Evolutionary conservation across 1,140 invertebrate genomes (phyloP).

Genomic region (Tetraneura akinire): DNA sequence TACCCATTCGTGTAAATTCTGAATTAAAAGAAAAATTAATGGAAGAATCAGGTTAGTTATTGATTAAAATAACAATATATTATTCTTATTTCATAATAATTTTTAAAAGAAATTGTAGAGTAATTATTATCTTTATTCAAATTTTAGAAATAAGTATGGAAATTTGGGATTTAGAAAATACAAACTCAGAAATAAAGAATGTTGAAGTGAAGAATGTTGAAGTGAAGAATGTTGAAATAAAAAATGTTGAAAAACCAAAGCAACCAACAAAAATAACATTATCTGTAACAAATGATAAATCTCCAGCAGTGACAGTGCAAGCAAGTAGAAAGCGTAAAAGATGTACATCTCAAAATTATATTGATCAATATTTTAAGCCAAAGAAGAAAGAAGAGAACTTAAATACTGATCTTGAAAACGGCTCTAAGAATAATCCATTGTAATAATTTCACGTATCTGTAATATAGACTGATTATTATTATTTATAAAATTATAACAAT

Average conservation of each 20-base stretch:
- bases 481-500: too few relatives aligned
- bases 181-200: background rate
- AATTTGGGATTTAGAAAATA: background rate
- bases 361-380: background rate
- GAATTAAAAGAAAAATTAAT: background rate
- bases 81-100: background rate
- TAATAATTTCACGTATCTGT: too few relatives aligned
- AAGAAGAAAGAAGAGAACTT: background rate
- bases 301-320: background rate
- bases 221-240: too few relatives aligned
- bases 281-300: background rate
- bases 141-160: background rate
- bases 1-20: background rate
- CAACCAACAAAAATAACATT: background rate
- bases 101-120: too few relatives aligned
- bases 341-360: background rate
- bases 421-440: too few relatives aligned
- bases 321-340: constrained; percentile 12
- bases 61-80: too few relatives aligned
- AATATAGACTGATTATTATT: too few relatives aligned
- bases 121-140: background rate
- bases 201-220: too few relatives aligned
- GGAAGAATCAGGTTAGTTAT: background rate
- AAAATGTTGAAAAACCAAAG: background rate
- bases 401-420: background rate